These are phyloP conservation scores for Osmerus eperlanus DNA, from an alignment of 2,113 vertebrate species.

Conservation along the genomic window DNA sequence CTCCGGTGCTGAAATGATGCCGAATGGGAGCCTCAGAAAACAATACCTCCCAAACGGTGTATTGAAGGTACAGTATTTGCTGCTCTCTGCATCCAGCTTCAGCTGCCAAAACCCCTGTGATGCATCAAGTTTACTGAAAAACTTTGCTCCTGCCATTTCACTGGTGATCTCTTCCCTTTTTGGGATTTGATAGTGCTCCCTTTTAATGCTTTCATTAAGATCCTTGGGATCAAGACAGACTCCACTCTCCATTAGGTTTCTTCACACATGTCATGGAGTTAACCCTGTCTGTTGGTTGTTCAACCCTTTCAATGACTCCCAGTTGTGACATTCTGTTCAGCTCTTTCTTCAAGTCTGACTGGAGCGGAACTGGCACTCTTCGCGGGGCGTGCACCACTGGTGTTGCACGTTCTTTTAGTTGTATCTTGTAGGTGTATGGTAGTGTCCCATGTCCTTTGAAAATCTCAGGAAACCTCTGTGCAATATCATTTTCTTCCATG, in stretches of 20 bases:
- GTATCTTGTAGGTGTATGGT: conserved; percentile 24
- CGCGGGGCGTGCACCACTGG: conserved; percentile 18
- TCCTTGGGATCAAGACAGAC: conserved; percentile 29
- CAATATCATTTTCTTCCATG: background rate
- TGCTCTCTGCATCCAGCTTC: conserved; percentile 10
- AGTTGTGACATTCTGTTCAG: too few relatives aligned
- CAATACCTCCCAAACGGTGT: conserved; percentile 5
- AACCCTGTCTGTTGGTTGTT: background rate
- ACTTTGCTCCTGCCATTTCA: conserved; percentile 15
- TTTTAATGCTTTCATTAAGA: conserved; percentile 23
- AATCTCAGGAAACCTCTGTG: background rate
- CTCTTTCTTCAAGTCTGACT: too few relatives aligned
- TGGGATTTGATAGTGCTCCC: conserved; percentile 28
- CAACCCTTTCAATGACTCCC: too few relatives aligned
- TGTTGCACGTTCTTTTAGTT: conserved; percentile 16
- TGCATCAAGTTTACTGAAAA: conserved; percentile 14
- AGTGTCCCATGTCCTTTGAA: conserved; percentile 22
- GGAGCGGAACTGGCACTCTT: background rate
- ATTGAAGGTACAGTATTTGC: conserved; percentile 19
- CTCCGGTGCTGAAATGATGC: background rate
- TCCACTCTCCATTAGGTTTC: conserved; percentile 6
- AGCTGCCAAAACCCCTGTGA: conserved; percentile 19
- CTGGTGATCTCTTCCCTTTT: background rate
- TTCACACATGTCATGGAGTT: background rate
- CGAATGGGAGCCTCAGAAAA: background rate